These are phyloP conservation scores for Damaliscus lunatus DNA, from an alignment of 2,113 vertebrate species.

Conservation along the genomic window DNA sequence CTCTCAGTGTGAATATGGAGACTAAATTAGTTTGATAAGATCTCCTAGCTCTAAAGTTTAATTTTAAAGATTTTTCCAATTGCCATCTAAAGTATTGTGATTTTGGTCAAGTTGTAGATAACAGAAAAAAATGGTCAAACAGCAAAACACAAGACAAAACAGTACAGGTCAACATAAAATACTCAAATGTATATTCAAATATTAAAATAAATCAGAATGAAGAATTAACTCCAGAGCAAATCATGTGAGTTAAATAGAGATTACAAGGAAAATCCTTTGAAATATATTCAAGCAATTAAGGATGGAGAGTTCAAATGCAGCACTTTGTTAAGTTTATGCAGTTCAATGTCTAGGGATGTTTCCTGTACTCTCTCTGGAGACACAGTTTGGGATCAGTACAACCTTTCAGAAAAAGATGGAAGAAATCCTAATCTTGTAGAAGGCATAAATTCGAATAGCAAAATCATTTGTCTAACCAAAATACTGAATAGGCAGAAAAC, in stretches of 20 bases:
- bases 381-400: background rate
- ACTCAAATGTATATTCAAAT: background rate
- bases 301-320: background rate
- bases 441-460: background rate
- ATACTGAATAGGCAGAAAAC: background rate
- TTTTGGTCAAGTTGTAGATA: background rate
- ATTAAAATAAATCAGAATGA: background rate
- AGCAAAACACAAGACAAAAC: constrained; percentile 16
- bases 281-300: background rate
- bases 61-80: background rate
- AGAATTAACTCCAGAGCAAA: constrained; percentile 17
- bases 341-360: background rate
- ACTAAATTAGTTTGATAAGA: background rate
- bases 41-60: background rate
- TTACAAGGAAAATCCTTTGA: background rate
- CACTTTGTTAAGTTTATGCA: background rate
- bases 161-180: background rate
- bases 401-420: background rate
- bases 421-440: background rate
- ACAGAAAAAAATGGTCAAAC: constrained; percentile 11
- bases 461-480: constrained; percentile 21
- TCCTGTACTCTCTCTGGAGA: background rate
- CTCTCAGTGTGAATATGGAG: background rate
- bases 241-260: background rate
- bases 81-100: background rate